A percentile compares a stretch with the other conserved stretches of the same genome.
phyloP scores from a whole-genome alignment of 2,113 vertebrate species.

The Elephantulus edwardii region DNA sequence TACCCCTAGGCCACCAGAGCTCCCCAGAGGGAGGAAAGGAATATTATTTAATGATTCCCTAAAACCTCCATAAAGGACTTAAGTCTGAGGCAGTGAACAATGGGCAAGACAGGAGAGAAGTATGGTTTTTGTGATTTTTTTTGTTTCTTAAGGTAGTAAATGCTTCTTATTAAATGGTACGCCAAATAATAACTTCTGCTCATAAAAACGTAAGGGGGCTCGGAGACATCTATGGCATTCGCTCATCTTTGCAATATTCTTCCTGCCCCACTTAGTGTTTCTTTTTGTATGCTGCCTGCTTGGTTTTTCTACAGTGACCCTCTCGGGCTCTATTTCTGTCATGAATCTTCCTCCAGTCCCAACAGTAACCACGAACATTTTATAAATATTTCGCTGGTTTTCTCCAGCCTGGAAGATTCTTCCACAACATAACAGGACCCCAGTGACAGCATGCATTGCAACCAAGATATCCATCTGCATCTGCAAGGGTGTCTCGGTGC shows the following conservation, averaged over 20 bases:
- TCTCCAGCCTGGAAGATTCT: background rate
- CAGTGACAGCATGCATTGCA: background rate
- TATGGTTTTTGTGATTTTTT: too few species aligned
- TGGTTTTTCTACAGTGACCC: background rate
- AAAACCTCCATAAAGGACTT: constrained; percentile 36
- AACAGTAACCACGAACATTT: background rate
- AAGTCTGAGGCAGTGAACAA: background rate
- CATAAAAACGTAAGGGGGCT: constrained; percentile 21
- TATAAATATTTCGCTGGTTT: background rate
- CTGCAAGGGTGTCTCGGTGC: background rate
- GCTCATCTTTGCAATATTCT: background rate
- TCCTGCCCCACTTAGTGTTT: background rate
- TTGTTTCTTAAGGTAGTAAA: too few species aligned
- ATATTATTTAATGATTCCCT: constrained; percentile 25
- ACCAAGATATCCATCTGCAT: background rate
- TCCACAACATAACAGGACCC: background rate
- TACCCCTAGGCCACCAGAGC: too few species aligned
- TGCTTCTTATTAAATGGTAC: constrained; percentile 39
- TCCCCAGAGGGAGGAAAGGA: background rate
- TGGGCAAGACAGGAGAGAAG: background rate
- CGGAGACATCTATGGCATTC: background rate
- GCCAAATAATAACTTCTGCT: constrained; percentile 38
- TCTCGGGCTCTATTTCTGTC: constrained; percentile 7
- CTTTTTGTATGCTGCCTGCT: background rate
- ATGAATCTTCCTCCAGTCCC: background rate